Conservation (phyloP, 2,797 vertebrate species). For the Chelidonichthys spinosus region DNA sequence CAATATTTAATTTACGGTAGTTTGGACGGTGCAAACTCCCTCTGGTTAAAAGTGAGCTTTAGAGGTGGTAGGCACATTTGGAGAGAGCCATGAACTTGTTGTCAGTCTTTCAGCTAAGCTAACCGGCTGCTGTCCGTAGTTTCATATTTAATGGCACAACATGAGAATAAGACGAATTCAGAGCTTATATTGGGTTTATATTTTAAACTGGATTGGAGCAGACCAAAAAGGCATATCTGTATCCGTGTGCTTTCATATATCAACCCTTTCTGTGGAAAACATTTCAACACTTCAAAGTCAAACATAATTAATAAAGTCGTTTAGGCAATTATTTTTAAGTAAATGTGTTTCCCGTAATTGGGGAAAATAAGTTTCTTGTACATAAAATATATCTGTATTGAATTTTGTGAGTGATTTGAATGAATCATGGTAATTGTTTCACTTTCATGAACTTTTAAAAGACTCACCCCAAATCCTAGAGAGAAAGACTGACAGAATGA, state of each 20-base stretch:
- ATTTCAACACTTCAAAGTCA: constrained; percentile 24
- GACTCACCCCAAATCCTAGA: constrained; percentile 36
- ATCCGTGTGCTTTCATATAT: constrained; percentile 12
- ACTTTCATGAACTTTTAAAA: constrained; percentile 41
- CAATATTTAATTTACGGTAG: constrained; percentile 39
- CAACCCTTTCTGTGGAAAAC: constrained; percentile 13
- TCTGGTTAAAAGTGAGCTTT: not conserved
- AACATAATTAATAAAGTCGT: constrained; percentile 33
- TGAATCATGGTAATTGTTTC: constrained; percentile 51
- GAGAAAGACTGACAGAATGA: constrained; percentile 42
- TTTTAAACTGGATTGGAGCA: not conserved
- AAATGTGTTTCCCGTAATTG: constrained; percentile 30
- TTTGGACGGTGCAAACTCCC: constrained; percentile 33
- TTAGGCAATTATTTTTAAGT: constrained; percentile 23
- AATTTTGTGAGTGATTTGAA: constrained; percentile 49
- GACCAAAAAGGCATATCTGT: not conserved
- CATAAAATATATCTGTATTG: constrained; percentile 35
- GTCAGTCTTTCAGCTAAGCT: not conserved
- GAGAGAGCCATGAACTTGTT: not conserved
- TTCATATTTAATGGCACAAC: not conserved
- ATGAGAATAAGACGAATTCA: not conserved
- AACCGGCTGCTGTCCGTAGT: not conserved
- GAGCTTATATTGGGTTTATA: too few relatives aligned
- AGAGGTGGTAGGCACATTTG: not conserved
- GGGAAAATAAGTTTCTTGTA: constrained; percentile 28